Evolutionary conservation across 2,888 invertebrate genomes (phyloP), one percentile per base, ranked within the genome.

Genomic region (Drosophila mettleri): DNA sequence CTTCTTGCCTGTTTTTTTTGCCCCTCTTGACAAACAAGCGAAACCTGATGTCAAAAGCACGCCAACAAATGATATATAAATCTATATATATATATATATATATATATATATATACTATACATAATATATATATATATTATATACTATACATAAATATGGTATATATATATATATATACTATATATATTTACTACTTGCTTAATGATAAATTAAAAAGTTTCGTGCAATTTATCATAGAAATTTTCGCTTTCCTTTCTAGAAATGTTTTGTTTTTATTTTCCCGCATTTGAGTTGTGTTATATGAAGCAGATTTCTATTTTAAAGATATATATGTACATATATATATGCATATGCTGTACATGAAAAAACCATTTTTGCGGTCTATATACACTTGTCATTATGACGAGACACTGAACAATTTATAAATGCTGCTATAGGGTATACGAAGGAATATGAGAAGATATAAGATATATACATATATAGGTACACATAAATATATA

Each of bases 41-140:
- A 59, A 74, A 84, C 66, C 70, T 69, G 87, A 86, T 84, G 81
- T 84, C 68, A 71, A 77, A 88, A 83, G 84, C 84, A 67, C 82
- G 82, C 83, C 82, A 68, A 46, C 41, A 59, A n/a, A 41, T 18
- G 29, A 41, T 49, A 53, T 12, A 46, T 60, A 51, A 16, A 29
- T 45, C 16, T 45, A 45, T 36, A 48, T 48, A 58, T 12, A 61
- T 31, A 8, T 33, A 24, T 14, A 12, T 68, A 66, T 58, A 41
- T 39, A 29, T 16, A 48, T 57, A 55, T 45, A 45, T 8, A 43
- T 29, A 16, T n/a, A n/a, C n/a, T n/a, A n/a, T n/a, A n/a, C n/a
- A n/a, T n/a, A n/a, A n/a, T n/a, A n/a, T 27, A 27, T 16, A 4
- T 45, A 12, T 45, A 53, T 33, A 33, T 33, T 33, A 14, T 33